phyloP scores from a whole-genome alignment of 2,888 invertebrate species.

The Thysanoteuthis rhombus region DNA sequence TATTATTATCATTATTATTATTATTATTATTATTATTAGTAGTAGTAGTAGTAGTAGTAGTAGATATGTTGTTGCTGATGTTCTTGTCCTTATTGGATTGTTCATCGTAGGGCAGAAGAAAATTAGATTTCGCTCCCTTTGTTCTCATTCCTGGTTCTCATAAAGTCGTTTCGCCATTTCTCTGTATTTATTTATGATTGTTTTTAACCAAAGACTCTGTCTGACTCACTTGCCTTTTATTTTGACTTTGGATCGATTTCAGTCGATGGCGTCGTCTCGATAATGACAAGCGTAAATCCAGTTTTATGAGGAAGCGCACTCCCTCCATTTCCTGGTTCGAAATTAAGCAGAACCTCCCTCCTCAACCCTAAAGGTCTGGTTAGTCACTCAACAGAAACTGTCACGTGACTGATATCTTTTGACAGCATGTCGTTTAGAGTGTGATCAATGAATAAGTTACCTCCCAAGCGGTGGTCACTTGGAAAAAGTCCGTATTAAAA shows the following conservation, averaged over 20 bases:
- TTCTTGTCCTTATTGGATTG: not conserved
- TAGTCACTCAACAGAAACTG: too few relatives aligned
- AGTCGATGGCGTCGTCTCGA: not conserved
- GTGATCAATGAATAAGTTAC: too few relatives aligned
- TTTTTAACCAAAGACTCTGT: not conserved
- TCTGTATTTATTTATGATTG: not conserved
- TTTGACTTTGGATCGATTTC: not conserved
- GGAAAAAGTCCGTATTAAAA: too few relatives aligned
- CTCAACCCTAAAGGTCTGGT: too few relatives aligned
- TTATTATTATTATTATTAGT: too few relatives aligned
- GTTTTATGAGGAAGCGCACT: not conserved
- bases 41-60: not conserved
- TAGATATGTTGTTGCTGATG: not conserved
- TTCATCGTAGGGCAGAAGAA: not conserved
- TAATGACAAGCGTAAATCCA: not conserved
- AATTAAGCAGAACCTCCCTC: too few relatives aligned
- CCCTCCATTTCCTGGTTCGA: not conserved
- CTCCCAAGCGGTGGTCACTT: too few relatives aligned
- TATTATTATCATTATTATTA: too few relatives aligned
- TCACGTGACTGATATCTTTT: too few relatives aligned
- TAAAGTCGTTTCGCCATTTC: not conserved
- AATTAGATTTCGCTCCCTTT: not conserved
- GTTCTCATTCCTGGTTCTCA: not conserved
- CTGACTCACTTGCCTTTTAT: not conserved
- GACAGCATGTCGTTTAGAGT: too few relatives aligned